phyloP scores from a whole-genome alignment of 1,140 invertebrate species.

The Heliconius nattereri region DNA sequence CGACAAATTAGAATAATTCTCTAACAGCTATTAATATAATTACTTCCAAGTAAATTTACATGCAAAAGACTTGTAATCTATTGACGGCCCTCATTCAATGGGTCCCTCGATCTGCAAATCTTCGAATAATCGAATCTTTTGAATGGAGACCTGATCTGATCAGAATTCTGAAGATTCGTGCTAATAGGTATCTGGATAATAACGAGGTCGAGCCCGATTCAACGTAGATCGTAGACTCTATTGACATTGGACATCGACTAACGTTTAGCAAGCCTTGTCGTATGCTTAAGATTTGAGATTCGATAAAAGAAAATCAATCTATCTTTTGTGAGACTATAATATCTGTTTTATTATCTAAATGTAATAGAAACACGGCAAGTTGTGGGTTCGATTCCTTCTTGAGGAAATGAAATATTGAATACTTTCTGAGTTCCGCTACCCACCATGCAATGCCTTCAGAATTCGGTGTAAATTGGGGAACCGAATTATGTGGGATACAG shows the following conservation, averaged over 20 bases:
- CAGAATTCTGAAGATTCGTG: conserved; percentile 28
- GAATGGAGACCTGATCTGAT: conserved; percentile 16
- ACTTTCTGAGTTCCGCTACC: no score
- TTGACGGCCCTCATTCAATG: not conserved
- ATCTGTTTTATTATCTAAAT: no score
- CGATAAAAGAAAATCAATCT: not conserved
- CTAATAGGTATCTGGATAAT: conserved; percentile 22
- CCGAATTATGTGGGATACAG: no score
- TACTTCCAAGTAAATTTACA: not conserved
- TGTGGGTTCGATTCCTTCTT: no score
- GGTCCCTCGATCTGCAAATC: conserved; percentile 5
- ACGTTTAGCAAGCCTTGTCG: not conserved
- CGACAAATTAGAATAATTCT: not conserved
- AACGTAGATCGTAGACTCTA: not conserved
- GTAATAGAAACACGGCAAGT: no score
- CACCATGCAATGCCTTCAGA: no score
- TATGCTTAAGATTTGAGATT: not conserved
- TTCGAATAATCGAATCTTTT: conserved; percentile 20
- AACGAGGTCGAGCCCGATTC: conserved; percentile 17
- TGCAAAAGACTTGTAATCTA: conserved; percentile 7
- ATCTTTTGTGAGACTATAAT: no score
- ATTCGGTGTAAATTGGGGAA: no score
- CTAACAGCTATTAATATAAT: not conserved
- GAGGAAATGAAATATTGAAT: no score
- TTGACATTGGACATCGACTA: conserved; percentile 19